phyloP scores from a whole-genome alignment of 2,113 vertebrate species.

The Grammomys surdaster region DNA sequence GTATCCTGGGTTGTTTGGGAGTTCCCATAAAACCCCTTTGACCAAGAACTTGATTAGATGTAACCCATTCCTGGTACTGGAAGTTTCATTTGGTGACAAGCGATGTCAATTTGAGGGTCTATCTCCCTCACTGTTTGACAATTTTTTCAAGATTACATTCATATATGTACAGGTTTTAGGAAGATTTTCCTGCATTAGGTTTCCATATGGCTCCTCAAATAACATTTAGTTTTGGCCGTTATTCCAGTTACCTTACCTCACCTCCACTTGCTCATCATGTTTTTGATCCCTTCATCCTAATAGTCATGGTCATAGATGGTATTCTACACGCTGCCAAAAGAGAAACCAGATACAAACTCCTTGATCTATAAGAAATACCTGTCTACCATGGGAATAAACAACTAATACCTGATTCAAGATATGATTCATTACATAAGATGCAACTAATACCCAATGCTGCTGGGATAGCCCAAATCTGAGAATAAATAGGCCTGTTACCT shows the following conservation, averaged over 20 bases:
- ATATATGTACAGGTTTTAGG: neutral
- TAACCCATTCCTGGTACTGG: neutral
- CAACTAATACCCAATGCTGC: neutral
- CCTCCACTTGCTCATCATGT: neutral
- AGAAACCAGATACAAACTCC: neutral
- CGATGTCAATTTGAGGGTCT: neutral
- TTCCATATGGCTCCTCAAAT: neutral
- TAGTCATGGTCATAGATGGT: neutral
- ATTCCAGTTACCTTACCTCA: neutral
- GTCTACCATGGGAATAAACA: neutral
- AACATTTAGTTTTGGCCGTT: neutral
- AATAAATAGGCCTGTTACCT: neutral
- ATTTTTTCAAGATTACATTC: neutral
- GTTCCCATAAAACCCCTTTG: neutral
- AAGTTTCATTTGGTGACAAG: neutral
- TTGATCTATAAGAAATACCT: neutral
- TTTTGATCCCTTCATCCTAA: neutral
- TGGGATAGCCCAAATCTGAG: neutral
- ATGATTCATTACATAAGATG: neutral
- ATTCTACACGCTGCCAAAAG: neutral
- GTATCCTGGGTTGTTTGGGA: neutral
- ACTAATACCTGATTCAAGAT: neutral
- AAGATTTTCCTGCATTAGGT: neutral
- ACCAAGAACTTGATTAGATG: neutral
- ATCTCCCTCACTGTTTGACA: neutral